Evolutionary conservation across 2,888 invertebrate species (phyloP), one percentile per base, ranked within the genome.

Genomic region (Lacanobia wlatinum): DNA sequence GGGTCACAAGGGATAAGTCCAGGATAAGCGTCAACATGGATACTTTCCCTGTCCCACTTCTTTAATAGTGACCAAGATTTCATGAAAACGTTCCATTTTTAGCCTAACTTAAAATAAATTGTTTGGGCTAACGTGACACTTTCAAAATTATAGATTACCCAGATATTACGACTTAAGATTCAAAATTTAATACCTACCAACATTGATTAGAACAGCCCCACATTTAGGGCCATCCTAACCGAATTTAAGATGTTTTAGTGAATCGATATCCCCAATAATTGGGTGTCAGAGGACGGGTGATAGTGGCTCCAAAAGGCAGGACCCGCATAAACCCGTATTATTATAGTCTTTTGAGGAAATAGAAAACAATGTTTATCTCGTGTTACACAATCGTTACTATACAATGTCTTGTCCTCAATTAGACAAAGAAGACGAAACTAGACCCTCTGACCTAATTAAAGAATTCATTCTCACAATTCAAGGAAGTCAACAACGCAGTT

Each of bases 401-500:
- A 76, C 55, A 62, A 46, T 64, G 67, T 61, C n/a, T 53, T 72
- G 67, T 59, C 70, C 74, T 66, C 65, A 63, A 75, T 72, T 38
- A 64, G 58, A 72, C 1, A 43, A 73, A 56, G 56, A 34, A 72
- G 48, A 73, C 40, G 12, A 46, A 81, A 60, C 58, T 53, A 67
- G 56, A 70, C 10, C 38, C 59, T 70, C 65, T 81, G 81, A 81
- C 81, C 81, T 69, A 83, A 81, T 73, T 84, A 75, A 64, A 64
- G 69, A 66, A 73, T 73, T 77, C 23, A 58, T 58, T 69, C 52
- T 53, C 18, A 65, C 52, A 76, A 75, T 46, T 76, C 52, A 65
- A 68, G 53, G 46, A 59, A 73, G 38, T 40, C 52, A 50, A 50
- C 38, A 55, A 21, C 28, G 12, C 43, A 59, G 55, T 66, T 76